Evolutionary conservation across 2,888 invertebrate genomes (phyloP).

Genomic region (Aleiodes testaceus): DNA sequence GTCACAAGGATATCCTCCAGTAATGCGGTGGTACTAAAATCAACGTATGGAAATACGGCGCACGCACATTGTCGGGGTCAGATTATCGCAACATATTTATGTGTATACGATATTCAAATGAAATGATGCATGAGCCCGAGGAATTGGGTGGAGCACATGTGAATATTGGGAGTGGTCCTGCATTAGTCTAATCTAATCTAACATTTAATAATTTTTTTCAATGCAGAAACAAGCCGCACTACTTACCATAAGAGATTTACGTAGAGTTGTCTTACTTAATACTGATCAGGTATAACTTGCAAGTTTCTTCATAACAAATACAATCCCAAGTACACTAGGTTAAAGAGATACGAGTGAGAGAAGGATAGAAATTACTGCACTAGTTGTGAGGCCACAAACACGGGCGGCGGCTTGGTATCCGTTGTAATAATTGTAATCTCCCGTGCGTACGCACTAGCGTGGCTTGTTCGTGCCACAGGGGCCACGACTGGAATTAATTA

Average conservation of each 20-base stretch:
- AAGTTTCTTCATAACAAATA: neutral
- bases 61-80: conserved; percentile 27
- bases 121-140: conserved; percentile 46
- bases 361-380: conserved; percentile 14
- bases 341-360: conserved; percentile 16
- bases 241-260: too few relatives aligned
- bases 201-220: too few relatives aligned
- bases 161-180: conserved; percentile 46
- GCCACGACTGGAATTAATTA: conserved; percentile 57
- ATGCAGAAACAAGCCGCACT: too few relatives aligned
- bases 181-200: conserved; percentile 48
- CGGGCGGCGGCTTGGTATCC: conserved; percentile 11
- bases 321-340: neutral
- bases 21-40: conserved; percentile 27
- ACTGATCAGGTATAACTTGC: neutral
- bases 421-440: conserved; percentile 51
- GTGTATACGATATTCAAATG: conserved; percentile 40
- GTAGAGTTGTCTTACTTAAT: too few relatives aligned
- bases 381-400: conserved; percentile 30
- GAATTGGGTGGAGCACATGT: conserved; percentile 50
- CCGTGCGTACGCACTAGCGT: conserved; percentile 44
- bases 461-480: conserved; percentile 46
- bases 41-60: conserved; percentile 30
- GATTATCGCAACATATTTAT: conserved; percentile 35
- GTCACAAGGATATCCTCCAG: conserved; percentile 23